Conservation (phyloP, 2,797 vertebrate genomes). For the Ficedula albicollis region DNA sequence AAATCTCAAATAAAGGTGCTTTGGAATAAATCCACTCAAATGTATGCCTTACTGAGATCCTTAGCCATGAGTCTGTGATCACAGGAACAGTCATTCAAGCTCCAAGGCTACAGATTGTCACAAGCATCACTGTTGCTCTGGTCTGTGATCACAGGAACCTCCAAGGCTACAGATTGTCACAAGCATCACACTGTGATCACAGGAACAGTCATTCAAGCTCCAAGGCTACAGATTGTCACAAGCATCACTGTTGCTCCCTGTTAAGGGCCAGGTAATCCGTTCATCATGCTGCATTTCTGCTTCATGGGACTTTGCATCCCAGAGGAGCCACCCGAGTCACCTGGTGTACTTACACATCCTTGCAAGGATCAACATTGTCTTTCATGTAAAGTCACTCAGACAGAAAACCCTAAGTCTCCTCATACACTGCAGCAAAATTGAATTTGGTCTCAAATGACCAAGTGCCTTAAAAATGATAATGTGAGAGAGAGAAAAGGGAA, state of each 20-base stretch:
- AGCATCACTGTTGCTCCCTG: neutral
- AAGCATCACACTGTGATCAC: neutral
- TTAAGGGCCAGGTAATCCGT: neutral
- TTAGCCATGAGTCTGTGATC: neutral
- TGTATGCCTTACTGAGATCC: neutral
- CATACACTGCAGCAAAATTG: neutral
- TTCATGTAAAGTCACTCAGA: neutral
- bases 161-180: neutral
- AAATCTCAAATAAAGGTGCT: neutral
- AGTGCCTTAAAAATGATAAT: neutral
- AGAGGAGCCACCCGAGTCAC: neutral
- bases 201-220: neutral
- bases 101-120: no score
- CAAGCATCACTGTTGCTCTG: no score
- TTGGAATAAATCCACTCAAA: neutral
- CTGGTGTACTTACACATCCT: neutral
- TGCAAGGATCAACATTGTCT: neutral
- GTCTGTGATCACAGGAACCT: neutral
- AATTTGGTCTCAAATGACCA: neutral
- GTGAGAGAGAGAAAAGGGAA: neutral
- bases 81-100: no score
- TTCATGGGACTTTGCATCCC: neutral
- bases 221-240: neutral
- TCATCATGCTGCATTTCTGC: neutral
- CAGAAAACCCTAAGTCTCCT: neutral